Conservation (phyloP, 2,888 invertebrate species). For the Fragum sueziense region DNA sequence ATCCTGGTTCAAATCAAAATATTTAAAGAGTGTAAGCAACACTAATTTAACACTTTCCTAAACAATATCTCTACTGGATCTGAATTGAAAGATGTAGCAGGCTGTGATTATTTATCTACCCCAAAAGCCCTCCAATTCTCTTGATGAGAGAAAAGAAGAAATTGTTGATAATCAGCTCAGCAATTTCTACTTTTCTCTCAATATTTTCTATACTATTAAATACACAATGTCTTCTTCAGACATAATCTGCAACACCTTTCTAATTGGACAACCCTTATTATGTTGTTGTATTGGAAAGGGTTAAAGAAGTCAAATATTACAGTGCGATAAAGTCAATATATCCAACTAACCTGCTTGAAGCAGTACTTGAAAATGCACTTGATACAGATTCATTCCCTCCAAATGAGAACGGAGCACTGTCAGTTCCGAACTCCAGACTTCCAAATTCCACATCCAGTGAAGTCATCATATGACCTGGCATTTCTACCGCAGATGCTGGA, state of each 20-base stretch:
- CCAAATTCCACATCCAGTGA: constrained; percentile 97
- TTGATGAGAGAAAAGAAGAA: not conserved
- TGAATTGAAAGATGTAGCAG: too few species aligned
- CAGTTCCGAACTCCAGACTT: constrained; percentile 87
- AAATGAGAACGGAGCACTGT: constrained; percentile 76
- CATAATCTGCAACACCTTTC: too few species aligned
- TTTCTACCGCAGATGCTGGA: constrained; percentile 96
- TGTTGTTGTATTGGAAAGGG: too few species aligned
- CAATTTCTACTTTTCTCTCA: constrained; percentile 3
- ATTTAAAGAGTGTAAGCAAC: too few species aligned
- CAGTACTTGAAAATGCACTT: constrained; percentile 60
- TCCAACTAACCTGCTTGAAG: constrained; percentile 60
- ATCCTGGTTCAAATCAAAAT: too few species aligned
- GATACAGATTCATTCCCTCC: constrained; percentile 68
- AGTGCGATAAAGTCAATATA: too few species aligned
- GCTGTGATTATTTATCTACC: too few species aligned
- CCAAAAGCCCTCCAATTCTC: too few species aligned
- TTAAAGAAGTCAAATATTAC: not conserved
- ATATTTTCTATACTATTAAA: not conserved
- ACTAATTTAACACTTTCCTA: too few species aligned
- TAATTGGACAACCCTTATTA: too few species aligned
- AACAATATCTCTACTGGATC: too few species aligned
- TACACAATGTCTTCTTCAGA: not conserved
- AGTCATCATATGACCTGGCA: constrained; percentile 94
- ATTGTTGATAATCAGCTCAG: not conserved